Percentiles rank a stretch among this genome's conserved stretches.
These are phyloP conservation scores for Drosophila austrosaltans DNA, from an alignment of 2,888 invertebrate genomes.

Conservation along the genomic window DNA sequence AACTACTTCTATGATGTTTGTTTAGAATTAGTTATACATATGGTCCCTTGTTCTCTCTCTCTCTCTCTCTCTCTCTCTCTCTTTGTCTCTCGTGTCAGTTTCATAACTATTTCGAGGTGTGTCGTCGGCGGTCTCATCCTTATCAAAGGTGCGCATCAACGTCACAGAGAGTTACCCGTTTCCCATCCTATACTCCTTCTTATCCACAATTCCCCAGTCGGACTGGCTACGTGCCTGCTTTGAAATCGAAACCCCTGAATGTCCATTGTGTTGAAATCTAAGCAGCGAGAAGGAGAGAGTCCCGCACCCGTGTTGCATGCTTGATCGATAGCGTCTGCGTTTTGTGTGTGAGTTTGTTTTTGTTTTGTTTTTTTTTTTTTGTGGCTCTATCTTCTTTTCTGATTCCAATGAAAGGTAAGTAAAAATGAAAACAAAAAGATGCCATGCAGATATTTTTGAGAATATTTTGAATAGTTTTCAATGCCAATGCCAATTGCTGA, in stretches of 20 bases:
- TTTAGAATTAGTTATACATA: too few species aligned
- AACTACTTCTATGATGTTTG: constrained; percentile 13
- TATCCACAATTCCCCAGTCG: background rate
- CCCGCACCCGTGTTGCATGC: constrained; percentile 54
- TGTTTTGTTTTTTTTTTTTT: constrained; percentile 6
- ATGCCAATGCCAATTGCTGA: constrained; percentile 56
- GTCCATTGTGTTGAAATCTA: constrained; percentile 74
- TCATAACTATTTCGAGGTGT: constrained; percentile 58
- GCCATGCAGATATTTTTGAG: constrained; percentile 56
- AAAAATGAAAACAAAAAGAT: constrained; percentile 55
- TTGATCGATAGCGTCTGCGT: constrained; percentile 70
- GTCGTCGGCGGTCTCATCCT: constrained; percentile 63
- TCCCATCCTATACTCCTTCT: constrained; percentile 23
- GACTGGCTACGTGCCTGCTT: constrained; percentile 67
- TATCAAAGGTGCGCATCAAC: constrained; percentile 77
- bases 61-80: background rate
- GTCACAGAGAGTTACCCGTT: constrained; percentile 60
- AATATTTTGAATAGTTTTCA: constrained; percentile 73
- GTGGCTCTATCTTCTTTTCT: constrained; percentile 19
- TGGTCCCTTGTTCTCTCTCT: background rate
- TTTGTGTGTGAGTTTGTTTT: constrained; percentile 3
- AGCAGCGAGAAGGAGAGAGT: constrained; percentile 29
- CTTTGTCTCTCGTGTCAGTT: constrained; percentile 13
- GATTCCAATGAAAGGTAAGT: constrained; percentile 64
- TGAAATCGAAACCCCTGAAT: constrained; percentile 72